Conservation (phyloP, 1,140 invertebrate genomes). For the Drosophila kurseongensis region DNA sequence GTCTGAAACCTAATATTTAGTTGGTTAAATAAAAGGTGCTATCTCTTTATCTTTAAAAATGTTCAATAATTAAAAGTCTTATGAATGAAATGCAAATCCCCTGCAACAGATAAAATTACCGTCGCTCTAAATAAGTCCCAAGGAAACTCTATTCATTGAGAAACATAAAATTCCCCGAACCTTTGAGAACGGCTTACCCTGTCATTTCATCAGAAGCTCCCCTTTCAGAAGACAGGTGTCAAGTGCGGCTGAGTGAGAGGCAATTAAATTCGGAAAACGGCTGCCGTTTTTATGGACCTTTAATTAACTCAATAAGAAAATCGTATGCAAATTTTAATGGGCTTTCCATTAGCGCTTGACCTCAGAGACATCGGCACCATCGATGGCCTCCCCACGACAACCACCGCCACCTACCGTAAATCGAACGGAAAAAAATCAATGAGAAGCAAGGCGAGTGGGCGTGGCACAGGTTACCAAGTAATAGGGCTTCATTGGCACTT, state of each 20-base stretch:
- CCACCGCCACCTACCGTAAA: slow-evolving; percentile 18
- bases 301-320: slow-evolving; percentile 72
- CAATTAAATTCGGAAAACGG: slow-evolving; percentile 37
- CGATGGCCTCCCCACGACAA: background rate
- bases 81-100: slow-evolving; percentile 23
- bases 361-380: slow-evolving; percentile 58
- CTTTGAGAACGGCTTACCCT: slow-evolving; percentile 8
- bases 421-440: slow-evolving; percentile 67
- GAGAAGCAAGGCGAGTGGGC: slow-evolving; percentile 35
- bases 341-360: slow-evolving; percentile 65
- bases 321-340: slow-evolving; percentile 63
- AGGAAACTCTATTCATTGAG: background rate
- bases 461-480: slow-evolving; percentile 56
- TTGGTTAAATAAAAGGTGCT: no score
- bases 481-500: slow-evolving; percentile 69
- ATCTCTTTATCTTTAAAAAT: slow-evolving; percentile 4
- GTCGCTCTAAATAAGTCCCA: background rate
- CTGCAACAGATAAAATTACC: slow-evolving; percentile 10
- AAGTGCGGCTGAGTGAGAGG: slow-evolving; percentile 33
- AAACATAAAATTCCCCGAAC: slow-evolving; percentile 1
- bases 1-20: no score
- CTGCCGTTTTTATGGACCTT: slow-evolving; percentile 35
- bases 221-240: slow-evolving; percentile 42
- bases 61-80: background rate
- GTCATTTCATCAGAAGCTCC: slow-evolving; percentile 23